A percentile compares a stretch with the other conserved stretches of the same genome.
phyloP scores from a whole-genome alignment of 2,888 invertebrate genomes.

The Rutpela maculata region DNA sequence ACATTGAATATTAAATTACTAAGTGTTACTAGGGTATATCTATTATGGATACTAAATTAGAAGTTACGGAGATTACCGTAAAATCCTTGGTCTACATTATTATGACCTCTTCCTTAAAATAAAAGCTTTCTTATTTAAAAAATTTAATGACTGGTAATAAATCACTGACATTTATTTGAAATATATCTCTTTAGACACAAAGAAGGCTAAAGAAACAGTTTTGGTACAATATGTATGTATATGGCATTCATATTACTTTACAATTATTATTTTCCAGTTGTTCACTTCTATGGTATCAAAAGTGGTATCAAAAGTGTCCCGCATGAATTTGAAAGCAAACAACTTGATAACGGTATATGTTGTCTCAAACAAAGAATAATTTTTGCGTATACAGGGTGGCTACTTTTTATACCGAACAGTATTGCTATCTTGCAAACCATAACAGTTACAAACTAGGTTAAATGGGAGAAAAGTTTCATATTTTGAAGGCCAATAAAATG shows the following conservation, averaged over 20 bases:
- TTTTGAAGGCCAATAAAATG: too few species aligned
- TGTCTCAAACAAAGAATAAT: too few species aligned
- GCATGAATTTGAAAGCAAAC: too few species aligned
- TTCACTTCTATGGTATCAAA: too few species aligned
- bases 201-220: background rate
- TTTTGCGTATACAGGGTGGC: too few species aligned
- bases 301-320: too few species aligned
- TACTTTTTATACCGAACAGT: too few species aligned
- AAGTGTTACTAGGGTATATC: background rate
- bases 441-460: too few species aligned
- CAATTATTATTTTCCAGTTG: too few species aligned
- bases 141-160: background rate
- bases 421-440: too few species aligned
- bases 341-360: too few species aligned
- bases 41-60: background rate
- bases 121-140: background rate
- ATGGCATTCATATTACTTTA: background rate
- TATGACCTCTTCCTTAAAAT: conserved; percentile 7
- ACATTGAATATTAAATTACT: conserved; percentile 1
- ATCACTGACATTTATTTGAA: background rate
- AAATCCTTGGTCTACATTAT: background rate
- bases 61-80: conserved; percentile 7
- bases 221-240: background rate
- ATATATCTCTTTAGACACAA: background rate
- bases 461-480: too few species aligned